Evolutionary conservation across 2,797 vertebrate species (phyloP), one percentile per base, ranked within the genome.

Genomic region (Phataginus tetradactyla): DNA sequence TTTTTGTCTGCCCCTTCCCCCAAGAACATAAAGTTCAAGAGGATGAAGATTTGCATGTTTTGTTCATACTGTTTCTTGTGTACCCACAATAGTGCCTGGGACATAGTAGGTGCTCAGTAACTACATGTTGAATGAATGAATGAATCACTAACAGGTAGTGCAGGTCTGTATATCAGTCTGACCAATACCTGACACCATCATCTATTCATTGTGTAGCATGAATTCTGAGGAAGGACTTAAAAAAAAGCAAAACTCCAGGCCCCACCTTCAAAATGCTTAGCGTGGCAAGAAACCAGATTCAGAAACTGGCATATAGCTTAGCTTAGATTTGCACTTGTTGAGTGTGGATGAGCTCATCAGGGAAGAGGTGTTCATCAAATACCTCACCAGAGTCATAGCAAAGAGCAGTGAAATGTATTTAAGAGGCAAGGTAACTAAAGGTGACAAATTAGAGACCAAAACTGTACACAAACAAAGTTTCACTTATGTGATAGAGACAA

Each of bases 201-300:
- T 14, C 74, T 77, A 8, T 75, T 37, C 55, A 63, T 37, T 87
- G 61, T 14, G 37, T 51, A 79, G 21, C 34, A 79, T 61, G 68
- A 85, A 91, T 89, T 93, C 68, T 49, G 23, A 86, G 27, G 32
- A 68, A 85, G 57, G 13, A 75, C 86, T 74, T 96, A 81, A n/a
- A 59, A 59, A 80, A 81, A 45, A 45, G 12, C 45, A 45, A 45
- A 61, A 66, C 23, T 93, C 39, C 34, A 88, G 66, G 39, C 55
- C 29, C 21, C 29, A 95, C 27, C 39, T 95, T 75, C 27, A 39
- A 93, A 96, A 95, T 59, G 37, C 74, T 27, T 49, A 79, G 32
- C 12, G 39, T 68, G 63, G 23, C 71, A 92, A 86, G 85, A 92
- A 87, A 90, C 27, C 32, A 49, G 51, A 25, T 45, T 83, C 80